These are phyloP conservation scores for Pagrus major DNA, from an alignment of 2,113 vertebrate genomes.

Conservation along the genomic window DNA sequence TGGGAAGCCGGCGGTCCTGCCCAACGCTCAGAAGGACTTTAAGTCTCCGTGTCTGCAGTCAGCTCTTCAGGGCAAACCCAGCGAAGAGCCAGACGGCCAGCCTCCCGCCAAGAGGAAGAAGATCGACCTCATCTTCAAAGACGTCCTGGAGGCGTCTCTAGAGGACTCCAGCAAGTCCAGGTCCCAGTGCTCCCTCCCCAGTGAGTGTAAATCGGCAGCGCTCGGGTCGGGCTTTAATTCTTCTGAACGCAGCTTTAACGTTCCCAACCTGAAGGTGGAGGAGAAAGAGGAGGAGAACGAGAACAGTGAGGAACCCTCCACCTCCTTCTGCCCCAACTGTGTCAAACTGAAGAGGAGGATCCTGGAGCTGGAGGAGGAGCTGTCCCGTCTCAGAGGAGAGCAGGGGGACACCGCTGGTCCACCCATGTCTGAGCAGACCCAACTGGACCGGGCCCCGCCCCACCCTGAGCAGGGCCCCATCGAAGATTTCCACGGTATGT, in stretches of 20 bases:
- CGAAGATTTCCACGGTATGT: constrained; percentile 92
- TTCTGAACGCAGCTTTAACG: constrained; percentile 38
- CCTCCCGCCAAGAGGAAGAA: constrained; percentile 95
- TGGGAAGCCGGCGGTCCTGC: constrained; percentile 79
- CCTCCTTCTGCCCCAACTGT: constrained; percentile 96
- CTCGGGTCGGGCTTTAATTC: constrained; percentile 64
- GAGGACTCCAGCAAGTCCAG: constrained; percentile 80
- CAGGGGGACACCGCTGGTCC: constrained; percentile 75
- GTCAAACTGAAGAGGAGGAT: constrained; percentile 94
- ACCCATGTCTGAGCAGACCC: constrained; percentile 6
- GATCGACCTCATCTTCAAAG: constrained; percentile 96
- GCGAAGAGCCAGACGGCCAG: constrained; percentile 88
- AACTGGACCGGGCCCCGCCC: constrained; percentile 67
- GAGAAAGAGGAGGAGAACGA: constrained; percentile 85
- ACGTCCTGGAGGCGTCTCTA: constrained; percentile 92
- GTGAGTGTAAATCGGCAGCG: constrained; percentile 48
- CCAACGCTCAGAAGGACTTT: constrained; percentile 83
- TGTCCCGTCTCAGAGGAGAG: constrained; percentile 88
- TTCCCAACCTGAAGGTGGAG: constrained; percentile 84
- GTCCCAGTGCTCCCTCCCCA: neutral
- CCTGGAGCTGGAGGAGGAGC: constrained; percentile 92
- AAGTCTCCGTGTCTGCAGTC: constrained; percentile 84
- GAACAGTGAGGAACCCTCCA: constrained; percentile 86
- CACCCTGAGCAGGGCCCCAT: constrained; percentile 89
- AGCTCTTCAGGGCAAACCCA: constrained; percentile 85